Base-by-base conservation (phyloP, 1,140 invertebrate genomes). In the Megathymus violae region DNA sequence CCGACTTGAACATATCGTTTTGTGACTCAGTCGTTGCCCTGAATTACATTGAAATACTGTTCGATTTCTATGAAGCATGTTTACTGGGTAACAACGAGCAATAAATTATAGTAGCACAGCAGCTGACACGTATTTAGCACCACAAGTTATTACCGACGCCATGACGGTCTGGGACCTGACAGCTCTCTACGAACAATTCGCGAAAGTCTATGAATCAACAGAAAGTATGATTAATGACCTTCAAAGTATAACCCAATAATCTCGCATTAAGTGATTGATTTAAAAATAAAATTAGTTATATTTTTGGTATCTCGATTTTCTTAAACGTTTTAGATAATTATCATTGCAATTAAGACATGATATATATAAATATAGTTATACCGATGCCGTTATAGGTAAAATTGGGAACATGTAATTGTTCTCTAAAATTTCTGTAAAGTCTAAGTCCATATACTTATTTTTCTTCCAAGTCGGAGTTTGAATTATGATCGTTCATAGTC, bases 61-160 rank as follows among this genome's bases (percentile, higher is more conserved):
- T 9, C 27, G 7, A 31, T 31, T 31, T 36, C 10, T 11, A 36
- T 36, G n/a, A 11, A 11, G 10, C n/a, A 36, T 36, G 11, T 5
- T 22, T 5, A 16, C 14, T 16, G 19, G 44, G 41, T 46, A 59
- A 59, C 54, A 59, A 59, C 27, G 3, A 34, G 41, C 43, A 59
- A 59, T 59, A 59, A 47, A 59, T 59, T 46, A 59, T 14, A 22
- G 43, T 14, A 59, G 43, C 25, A 47, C 54, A 16, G 41, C 54
- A 59, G 54, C 54, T 59, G 54, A 59, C 54, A 34, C 16, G 25
- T 58, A 43, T 31, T 59, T 58, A 36, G 13, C 54, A 59, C 52
- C 41, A 43, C 40, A 46, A 59, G 43, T 47, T 38, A 47, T 47
- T 31, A 4, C 43, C 54, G 40, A 16, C 14, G 5, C 25, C 19